Evolutionary conservation across 2,888 invertebrate genomes (phyloP).

Genomic region (Empis stercorea): DNA sequence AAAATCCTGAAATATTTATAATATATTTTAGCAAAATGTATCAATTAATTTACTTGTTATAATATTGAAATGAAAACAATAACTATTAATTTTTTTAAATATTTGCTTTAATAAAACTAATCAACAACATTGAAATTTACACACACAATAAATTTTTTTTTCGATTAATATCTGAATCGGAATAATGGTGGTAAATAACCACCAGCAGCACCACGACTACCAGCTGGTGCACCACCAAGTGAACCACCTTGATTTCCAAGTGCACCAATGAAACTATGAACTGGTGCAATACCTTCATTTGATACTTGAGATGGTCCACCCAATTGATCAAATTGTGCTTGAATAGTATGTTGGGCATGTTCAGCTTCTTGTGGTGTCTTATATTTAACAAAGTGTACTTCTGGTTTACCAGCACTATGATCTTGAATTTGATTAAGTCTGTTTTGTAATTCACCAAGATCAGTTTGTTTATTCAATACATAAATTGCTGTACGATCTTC

Average conservation of each 20-base stretch:
- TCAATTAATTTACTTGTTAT: too few species aligned
- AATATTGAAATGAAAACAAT: too few species aligned
- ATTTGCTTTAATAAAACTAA: too few species aligned
- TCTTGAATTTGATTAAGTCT: slow-evolving; percentile 22
- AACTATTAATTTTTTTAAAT: too few species aligned
- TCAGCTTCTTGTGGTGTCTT: slow-evolving; percentile 29
- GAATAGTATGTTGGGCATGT: slow-evolving; percentile 28
- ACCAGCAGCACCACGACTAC: not conserved
- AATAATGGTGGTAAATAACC: slow-evolving; percentile 1
- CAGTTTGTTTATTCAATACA: slow-evolving; percentile 25
- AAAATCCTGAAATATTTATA: too few species aligned
- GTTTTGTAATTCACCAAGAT: slow-evolving; percentile 23
- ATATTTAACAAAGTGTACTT: slow-evolving; percentile 32
- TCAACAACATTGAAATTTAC: too few species aligned
- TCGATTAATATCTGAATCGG: too few species aligned
- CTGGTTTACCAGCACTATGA: slow-evolving; percentile 25
- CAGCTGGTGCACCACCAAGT: not conserved
- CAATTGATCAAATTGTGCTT: slow-evolving; percentile 24
- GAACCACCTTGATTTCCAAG: slow-evolving; percentile 19
- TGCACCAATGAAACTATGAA: slow-evolving; percentile 21
- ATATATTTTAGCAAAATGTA: too few species aligned
- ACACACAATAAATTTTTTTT: too few species aligned
- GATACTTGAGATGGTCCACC: slow-evolving; percentile 19
- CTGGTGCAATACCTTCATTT: slow-evolving; percentile 26
- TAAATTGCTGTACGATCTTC: slow-evolving; percentile 25